Evolutionary conservation across 2,797 vertebrate genomes (phyloP).

Genomic region (Enteromius trimaculatus): DNA sequence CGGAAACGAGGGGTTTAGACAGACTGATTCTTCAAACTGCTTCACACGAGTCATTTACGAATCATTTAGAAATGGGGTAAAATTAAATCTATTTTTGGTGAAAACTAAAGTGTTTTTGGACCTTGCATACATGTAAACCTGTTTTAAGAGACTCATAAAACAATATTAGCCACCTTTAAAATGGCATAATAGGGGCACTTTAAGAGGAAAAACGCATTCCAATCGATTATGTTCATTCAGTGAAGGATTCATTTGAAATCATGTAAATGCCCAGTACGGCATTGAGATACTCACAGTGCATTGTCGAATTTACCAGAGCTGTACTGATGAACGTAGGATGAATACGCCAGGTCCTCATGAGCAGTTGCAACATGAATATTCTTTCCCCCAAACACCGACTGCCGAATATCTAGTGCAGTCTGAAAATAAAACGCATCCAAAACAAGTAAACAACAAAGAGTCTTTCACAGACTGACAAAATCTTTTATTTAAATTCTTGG

Average conservation of each 20-base stretch:
- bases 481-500: not conserved
- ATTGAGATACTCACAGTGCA: slow-evolving; percentile 88
- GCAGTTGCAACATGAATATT: slow-evolving; percentile 99
- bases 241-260: not conserved
- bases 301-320: slow-evolving; percentile 99
- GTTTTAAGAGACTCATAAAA: too few species aligned
- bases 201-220: not conserved
- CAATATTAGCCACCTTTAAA: too few species aligned
- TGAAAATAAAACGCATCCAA: slow-evolving; percentile 64
- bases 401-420: slow-evolving; percentile 97
- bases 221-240: not conserved
- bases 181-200: too few species aligned
- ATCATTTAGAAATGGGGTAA: too few species aligned
- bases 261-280: slow-evolving; percentile 3
- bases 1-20: too few species aligned
- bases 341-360: slow-evolving; percentile 97
- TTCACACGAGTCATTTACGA: too few species aligned
- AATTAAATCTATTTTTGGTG: too few species aligned
- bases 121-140: too few species aligned
- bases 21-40: too few species aligned
- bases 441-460: not conserved
- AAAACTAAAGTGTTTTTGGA: too few species aligned
- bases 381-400: slow-evolving; percentile 98
- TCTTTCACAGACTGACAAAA: not conserved
- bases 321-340: slow-evolving; percentile 98